phyloP scores from a whole-genome alignment of 1,140 invertebrate species.

The Hylyphantes graminicola region DNA sequence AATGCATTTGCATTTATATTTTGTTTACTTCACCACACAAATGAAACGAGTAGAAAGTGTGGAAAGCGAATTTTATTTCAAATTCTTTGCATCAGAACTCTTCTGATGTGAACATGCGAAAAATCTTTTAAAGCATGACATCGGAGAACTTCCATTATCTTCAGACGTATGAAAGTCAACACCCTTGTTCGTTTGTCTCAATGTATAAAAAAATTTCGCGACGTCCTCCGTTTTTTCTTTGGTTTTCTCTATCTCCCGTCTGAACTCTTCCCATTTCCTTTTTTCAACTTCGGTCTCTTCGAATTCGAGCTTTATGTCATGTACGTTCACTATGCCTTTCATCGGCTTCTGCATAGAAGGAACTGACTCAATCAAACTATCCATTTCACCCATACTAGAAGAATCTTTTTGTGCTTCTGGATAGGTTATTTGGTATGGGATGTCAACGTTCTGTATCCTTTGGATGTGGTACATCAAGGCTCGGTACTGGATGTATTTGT shows the following conservation, averaged over 20 bases:
- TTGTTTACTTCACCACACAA: not conserved
- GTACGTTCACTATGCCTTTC: not conserved
- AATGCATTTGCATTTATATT: too few relatives aligned
- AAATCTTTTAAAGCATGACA: not conserved
- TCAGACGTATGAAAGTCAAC: not conserved
- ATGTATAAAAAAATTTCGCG: slow-evolving; percentile 1
- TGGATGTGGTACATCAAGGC: slow-evolving; percentile 4
- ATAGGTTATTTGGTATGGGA: not conserved
- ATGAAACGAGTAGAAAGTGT: too few relatives aligned
- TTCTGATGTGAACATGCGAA: not conserved
- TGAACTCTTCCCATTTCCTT: slow-evolving; percentile 4
- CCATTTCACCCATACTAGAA: not conserved
- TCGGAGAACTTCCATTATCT: not conserved
- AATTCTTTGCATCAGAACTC: not conserved
- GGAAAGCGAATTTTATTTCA: not conserved
- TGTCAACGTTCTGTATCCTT: not conserved
- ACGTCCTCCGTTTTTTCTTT: slow-evolving; percentile 27
- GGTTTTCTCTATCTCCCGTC: not conserved
- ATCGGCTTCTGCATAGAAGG: too few relatives aligned
- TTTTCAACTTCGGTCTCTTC: not conserved
- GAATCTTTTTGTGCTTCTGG: not conserved
- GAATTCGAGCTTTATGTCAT: not conserved
- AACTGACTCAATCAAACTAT: not conserved
- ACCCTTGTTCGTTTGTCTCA: slow-evolving; percentile 6
- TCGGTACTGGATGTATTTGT: slow-evolving; percentile 8